A percentile compares a stretch with the other conserved stretches of the same genome.
Evolutionary conservation across 2,888 invertebrate species (phyloP).

Genomic region (Aricia artaxerxes): DNA sequence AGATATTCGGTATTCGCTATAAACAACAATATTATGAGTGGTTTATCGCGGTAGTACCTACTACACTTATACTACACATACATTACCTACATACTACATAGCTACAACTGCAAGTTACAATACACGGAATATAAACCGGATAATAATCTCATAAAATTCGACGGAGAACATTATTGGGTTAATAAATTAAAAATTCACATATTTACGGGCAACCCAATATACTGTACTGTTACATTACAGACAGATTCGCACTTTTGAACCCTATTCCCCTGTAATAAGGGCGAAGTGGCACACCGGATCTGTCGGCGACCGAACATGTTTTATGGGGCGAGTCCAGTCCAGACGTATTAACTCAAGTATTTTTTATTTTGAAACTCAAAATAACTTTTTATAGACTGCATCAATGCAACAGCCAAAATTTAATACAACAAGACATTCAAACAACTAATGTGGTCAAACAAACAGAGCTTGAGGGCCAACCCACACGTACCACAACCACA

Average conservation of each 20-base stretch:
- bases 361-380: background rate
- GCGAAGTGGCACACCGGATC: slow-evolving; percentile 12
- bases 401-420: background rate
- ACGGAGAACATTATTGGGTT: slow-evolving; percentile 35
- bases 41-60: background rate
- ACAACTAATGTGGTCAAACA: no score
- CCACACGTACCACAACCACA: no score
- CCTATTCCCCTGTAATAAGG: background rate
- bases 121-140: background rate
- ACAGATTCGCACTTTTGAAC: background rate
- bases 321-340: slow-evolving; percentile 30
- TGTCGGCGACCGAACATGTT: background rate
- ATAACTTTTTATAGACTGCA: background rate
- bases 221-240: background rate
- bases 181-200: slow-evolving; percentile 42
- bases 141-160: slow-evolving; percentile 31
- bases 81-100: background rate
- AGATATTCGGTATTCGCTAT: background rate
- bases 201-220: slow-evolving; percentile 34
- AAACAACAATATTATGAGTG: slow-evolving; percentile 7
- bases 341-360: slow-evolving; percentile 28
- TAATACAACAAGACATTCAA: background rate
- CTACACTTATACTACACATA: background rate
- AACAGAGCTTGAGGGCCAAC: no score
- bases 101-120: background rate